Evolutionary conservation across 2,113 vertebrate genomes (phyloP).

Genomic region (Anolis carolinensis): DNA sequence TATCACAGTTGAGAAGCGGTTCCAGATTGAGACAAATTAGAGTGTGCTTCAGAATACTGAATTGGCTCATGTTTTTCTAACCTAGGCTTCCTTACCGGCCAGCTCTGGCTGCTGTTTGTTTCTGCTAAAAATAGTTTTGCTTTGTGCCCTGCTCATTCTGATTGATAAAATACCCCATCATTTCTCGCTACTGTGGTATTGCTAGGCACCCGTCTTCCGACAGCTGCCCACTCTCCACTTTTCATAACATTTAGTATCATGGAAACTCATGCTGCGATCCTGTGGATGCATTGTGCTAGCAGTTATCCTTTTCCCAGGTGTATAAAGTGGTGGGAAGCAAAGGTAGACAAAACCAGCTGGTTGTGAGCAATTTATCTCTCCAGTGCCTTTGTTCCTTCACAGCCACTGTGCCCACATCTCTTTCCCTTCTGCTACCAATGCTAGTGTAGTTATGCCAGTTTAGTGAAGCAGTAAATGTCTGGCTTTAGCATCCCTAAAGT

Average conservation of each 20-base stretch:
- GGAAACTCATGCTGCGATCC: background rate
- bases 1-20: background rate
- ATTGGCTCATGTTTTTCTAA: background rate
- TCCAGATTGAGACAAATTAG: background rate
- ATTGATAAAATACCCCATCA: background rate
- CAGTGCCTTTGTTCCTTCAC: no score
- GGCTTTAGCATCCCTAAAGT: background rate
- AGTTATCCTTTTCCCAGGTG: no score
- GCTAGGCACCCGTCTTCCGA: background rate
- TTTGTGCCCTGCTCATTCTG: background rate
- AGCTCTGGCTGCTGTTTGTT: background rate
- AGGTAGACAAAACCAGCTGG: no score
- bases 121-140: background rate
- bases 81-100: no score
- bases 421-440: no score
- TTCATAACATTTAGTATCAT: background rate
- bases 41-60: background rate
- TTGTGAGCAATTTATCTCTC: no score
- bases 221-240: background rate
- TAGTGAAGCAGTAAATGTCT: no score
- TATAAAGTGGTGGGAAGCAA: no score
- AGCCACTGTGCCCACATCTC: no score
- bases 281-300: no score
- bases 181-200: background rate
- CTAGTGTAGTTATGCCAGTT: no score